Evolutionary conservation across 1,140 invertebrate species (phyloP), one percentile per base, ranked within the genome.

Genomic region (Drosophila sechellia): DNA sequence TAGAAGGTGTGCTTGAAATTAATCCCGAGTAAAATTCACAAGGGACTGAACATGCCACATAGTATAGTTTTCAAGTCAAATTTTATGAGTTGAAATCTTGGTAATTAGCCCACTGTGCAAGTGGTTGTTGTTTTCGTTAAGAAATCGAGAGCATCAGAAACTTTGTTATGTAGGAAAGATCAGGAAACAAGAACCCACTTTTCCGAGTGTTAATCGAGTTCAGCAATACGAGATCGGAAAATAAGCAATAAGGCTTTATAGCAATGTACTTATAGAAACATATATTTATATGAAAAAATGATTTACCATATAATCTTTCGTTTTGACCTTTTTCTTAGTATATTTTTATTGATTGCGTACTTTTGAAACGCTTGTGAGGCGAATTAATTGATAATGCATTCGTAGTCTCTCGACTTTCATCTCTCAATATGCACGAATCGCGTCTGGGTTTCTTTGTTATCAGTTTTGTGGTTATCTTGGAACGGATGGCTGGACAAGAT

Each of bases 201-300:
- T 6, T 48, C 22, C 12, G 20, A 46, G 43, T 46, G 22, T 48
- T n/a, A n/a, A 25, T 48, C 25, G 45, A 25, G 22, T 48, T 48
- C 45, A 27, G 25, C 45, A n/a, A 27, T 48, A 8, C 45, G 11
- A 48, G 22, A 48, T 48, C 45, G n/a, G 3, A 12, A 48, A n/a
- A 25, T 22, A 22, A 22, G 20, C 20, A 22, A 22, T 22, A 22
- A 22, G 20, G 2, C 20, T 22, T 22, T 22, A 22, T 22, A 2
- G 20, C 20, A 22, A 22, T 22, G 3, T 22, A 22, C 20, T 22
- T 22, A 22, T 22, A 22, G 3, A 22, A 2, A 22, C 20, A 22
- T 22, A 22, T 22, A 22, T 22, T 22, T 22, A 22, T 22, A 22
- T 22, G 20, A 22, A 22, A 22, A 22, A 2, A 22, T 22, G 2